A percentile compares a stretch with the other conserved stretches of the same genome.
Conservation (phyloP, 2,888 invertebrate genomes). For the Lepetodrilus schrolli region DNA sequence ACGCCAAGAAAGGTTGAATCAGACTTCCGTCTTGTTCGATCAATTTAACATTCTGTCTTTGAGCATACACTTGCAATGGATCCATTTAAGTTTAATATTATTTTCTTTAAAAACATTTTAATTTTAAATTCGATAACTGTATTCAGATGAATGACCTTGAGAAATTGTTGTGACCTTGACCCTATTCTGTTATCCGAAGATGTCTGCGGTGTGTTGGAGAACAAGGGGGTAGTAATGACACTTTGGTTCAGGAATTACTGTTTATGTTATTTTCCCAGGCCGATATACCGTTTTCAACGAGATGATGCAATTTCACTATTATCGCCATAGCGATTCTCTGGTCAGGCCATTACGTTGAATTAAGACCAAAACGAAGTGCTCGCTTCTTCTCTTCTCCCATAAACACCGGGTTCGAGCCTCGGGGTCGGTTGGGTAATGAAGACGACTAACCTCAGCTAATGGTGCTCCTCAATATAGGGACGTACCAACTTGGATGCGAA, state of each 20-base stretch:
- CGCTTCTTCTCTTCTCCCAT: neutral
- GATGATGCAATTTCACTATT: conserved; percentile 26
- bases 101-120: too few relatives aligned
- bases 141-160: too few relatives aligned
- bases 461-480: conserved; percentile 5
- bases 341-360: conserved; percentile 28
- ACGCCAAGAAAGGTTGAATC: too few relatives aligned
- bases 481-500: too few relatives aligned
- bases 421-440: neutral
- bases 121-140: too few relatives aligned
- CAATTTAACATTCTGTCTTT: too few relatives aligned
- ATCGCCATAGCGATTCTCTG: conserved; percentile 9
- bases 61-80: too few relatives aligned
- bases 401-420: neutral
- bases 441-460: neutral
- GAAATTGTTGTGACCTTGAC: too few relatives aligned
- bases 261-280: conserved; percentile 17
- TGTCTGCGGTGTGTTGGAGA: too few relatives aligned
- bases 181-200: too few relatives aligned
- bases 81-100: too few relatives aligned
- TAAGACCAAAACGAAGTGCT: conserved; percentile 13
- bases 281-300: neutral
- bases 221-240: neutral
- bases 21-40: too few relatives aligned
- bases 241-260: neutral